Evolutionary conservation across 2,888 invertebrate species (phyloP).

Genomic region (Mallateleia sp.): DNA sequence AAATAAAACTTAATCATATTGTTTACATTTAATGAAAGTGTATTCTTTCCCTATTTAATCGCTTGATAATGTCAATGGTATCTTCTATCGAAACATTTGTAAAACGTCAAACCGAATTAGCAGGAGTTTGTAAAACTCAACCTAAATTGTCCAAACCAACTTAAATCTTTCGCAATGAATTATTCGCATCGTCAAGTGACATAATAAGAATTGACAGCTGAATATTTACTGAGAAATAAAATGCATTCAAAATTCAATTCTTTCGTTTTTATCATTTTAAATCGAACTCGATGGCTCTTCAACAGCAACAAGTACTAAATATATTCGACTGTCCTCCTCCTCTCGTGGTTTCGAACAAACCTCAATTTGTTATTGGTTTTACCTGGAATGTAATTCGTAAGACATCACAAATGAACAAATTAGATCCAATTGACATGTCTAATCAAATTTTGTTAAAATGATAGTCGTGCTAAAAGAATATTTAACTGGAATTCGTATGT

Average conservation of each 20-base stretch:
- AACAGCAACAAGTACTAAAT: constrained; percentile 44
- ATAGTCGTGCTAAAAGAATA: constrained; percentile 15
- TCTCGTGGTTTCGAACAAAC: background rate
- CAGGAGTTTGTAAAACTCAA: constrained; percentile 5
- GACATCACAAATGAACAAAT: background rate
- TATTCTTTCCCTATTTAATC: too few species aligned
- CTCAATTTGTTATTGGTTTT: too few species aligned
- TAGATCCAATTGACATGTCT: constrained; percentile 4
- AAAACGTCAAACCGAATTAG: constrained; percentile 27
- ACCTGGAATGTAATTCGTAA: too few species aligned
- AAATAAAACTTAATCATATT: too few species aligned
- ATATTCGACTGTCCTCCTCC: constrained; percentile 6
- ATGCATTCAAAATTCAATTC: constrained; percentile 1
- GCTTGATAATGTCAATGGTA: constrained; percentile 4
- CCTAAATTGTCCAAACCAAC: background rate
- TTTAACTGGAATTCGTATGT: constrained; percentile 14
- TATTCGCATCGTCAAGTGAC: background rate
- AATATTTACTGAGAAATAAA: background rate
- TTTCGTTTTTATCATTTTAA: background rate
- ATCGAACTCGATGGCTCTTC: constrained; percentile 23
- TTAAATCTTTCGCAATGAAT: constrained; percentile 8
- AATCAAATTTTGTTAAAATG: constrained; percentile 25
- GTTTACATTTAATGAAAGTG: too few species aligned
- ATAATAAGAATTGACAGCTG: background rate
- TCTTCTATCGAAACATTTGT: constrained; percentile 27